Evolutionary conservation across 2,888 invertebrate species (phyloP), one percentile per base, ranked within the genome.

Genomic region (Epinotia ramella): DNA sequence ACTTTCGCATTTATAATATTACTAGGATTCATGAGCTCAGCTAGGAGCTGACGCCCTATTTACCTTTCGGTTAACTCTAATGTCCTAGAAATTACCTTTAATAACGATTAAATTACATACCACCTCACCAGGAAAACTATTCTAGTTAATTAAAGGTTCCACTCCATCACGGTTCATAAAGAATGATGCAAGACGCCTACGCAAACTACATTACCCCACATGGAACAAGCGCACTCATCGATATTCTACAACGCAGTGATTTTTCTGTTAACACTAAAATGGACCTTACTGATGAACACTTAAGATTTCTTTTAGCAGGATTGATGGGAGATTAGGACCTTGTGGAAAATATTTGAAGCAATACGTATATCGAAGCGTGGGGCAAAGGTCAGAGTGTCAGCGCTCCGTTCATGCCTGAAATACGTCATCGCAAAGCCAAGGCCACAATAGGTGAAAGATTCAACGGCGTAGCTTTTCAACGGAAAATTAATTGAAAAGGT

Each of bases 341-440:
- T 68, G 11, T 44, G 18, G 13, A 46, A 11, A n/a, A 13, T 53
- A 53, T n/a, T 40, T 53, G 12, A 20, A 3, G 24, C 3, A 18
- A 7, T 18, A 46, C 49, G 65, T 65, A 66, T 57, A 73, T 73
- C 71, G 78, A 77, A 71, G 79, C 79, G 79, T 76, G 77, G 77
- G 78, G 66, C 73, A 85, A 86, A 86, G 86, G 86, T 86, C 84
- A 84, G 79, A 86, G 82, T 78, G 79, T 80, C 79, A 75, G 7
- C 76, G 70, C 65, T 73, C 68, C 74, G 49, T 64, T 75, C 83
- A 84, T 85, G 82, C 79, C 82, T 84, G 81, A 79, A 67, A 73
- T 77, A 77, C 78, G 66, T 71, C 70, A 75, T 40, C 20, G 18
- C 18, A 49, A 57, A 46, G 65, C 53, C 67, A 62, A 63, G 57